Percentiles rank a stretch among this genome's conserved stretches.
These are phyloP conservation scores for Machaerirhynchus nigripectus DNA, from an alignment of 2,113 vertebrate species.

Conservation along the genomic window DNA sequence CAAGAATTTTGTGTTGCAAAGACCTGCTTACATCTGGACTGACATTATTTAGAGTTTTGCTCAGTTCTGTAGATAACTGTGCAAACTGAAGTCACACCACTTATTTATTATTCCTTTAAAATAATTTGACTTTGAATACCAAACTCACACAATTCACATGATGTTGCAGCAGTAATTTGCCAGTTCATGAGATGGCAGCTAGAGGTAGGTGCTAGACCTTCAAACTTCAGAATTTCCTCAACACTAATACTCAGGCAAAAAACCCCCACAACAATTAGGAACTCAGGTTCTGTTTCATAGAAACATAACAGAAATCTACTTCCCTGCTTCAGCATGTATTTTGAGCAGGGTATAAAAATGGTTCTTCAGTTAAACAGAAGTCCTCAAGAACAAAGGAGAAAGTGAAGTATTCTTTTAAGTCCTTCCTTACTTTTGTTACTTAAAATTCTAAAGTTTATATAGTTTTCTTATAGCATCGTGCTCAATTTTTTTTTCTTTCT, in stretches of 20 bases:
- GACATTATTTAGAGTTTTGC: background rate
- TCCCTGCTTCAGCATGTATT: background rate
- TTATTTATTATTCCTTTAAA: background rate
- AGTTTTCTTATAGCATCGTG: accelerated
- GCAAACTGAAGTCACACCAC: background rate
- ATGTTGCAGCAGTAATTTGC: background rate
- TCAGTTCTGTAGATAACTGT: background rate
- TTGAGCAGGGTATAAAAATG: background rate
- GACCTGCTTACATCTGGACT: accelerated
- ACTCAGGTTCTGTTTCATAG: background rate
- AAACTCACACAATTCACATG: background rate
- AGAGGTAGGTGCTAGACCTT: background rate
- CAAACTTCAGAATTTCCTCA: background rate
- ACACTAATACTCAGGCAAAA: background rate
- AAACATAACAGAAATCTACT: background rate
- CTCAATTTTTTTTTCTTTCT: background rate
- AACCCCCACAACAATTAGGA: background rate
- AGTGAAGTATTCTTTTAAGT: background rate
- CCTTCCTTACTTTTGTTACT: background rate
- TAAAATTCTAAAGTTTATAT: background rate
- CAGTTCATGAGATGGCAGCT: background rate
- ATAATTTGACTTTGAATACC: background rate
- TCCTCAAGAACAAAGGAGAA: background rate
- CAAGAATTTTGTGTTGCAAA: background rate
- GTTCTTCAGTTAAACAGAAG: background rate